Conservation (phyloP, 1,140 invertebrate species). For the Fopius arisanus region DNA sequence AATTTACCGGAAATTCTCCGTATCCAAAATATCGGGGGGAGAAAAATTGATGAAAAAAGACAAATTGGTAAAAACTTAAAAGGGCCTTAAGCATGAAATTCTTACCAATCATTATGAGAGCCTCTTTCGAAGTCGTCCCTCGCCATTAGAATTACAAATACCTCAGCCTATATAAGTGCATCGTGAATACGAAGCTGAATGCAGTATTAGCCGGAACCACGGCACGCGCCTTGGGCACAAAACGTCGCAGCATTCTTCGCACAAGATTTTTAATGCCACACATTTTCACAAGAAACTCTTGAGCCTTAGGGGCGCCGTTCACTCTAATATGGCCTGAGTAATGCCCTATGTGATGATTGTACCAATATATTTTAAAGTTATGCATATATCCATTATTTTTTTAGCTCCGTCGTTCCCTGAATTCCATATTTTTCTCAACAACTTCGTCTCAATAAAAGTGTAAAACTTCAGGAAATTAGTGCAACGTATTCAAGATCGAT, state of each 20-base stretch:
- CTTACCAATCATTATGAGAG: neutral
- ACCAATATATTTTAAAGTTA: neutral
- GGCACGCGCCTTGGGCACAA: conserved; percentile 11
- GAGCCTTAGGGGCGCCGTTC: neutral
- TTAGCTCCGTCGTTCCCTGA: no score
- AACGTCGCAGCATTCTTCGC: neutral
- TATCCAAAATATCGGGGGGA: neutral
- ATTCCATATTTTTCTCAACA: no score
- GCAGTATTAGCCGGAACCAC: neutral
- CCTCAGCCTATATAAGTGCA: neutral
- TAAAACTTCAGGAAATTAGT: no score
- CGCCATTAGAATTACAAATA: conserved; percentile 11
- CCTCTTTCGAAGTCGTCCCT: neutral
- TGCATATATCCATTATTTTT: no score
- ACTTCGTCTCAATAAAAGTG: no score
- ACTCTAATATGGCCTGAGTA: neutral
- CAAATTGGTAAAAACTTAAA: neutral
- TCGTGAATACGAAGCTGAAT: neutral
- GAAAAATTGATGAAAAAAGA: neutral
- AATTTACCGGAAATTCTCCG: neutral
- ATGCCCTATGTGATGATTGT: neutral
- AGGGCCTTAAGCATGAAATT: neutral
- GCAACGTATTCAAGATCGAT: no score
- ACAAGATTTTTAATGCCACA: conserved; percentile 2
- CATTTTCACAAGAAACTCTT: conserved; percentile 10